phyloP scores from a whole-genome alignment of 1,140 invertebrate species.

The Nixonia krombeini region DNA sequence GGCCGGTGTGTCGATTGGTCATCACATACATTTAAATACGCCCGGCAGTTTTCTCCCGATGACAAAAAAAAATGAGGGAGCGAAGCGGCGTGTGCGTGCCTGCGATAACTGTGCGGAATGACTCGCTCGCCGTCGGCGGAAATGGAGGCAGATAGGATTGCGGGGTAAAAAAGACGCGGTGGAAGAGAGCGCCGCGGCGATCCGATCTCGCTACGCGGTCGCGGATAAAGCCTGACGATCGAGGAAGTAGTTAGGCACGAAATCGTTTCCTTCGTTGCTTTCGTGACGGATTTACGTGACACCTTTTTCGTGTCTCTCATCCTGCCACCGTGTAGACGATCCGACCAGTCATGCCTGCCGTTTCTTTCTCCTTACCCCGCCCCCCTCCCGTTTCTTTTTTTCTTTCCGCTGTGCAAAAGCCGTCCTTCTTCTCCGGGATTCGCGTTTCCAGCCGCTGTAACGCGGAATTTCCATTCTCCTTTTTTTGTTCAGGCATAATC shows the following conservation, averaged over 20 bases:
- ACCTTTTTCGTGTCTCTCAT: constrained; percentile 38
- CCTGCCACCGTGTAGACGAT: not conserved
- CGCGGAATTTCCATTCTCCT: no score
- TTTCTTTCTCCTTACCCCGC: no score
- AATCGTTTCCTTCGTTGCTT: constrained; percentile 26
- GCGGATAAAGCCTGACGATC: constrained; percentile 10
- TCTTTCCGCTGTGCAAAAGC: no score
- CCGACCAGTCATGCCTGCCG: no score
- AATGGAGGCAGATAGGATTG: constrained; percentile 12
- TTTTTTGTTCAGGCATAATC: no score
- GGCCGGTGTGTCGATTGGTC: not conserved
- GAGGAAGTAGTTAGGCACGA: constrained; percentile 28
- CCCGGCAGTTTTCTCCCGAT: no score
- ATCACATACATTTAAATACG: constrained; percentile 10
- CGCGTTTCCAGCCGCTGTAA: no score
- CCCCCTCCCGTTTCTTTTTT: not conserved
- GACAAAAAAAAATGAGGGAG: no score
- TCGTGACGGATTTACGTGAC: constrained; percentile 43
- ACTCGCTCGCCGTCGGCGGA: constrained; percentile 21
- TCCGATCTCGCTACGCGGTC: no score
- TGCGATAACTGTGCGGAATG: constrained; percentile 16
- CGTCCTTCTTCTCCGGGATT: no score
- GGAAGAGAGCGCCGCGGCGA: no score
- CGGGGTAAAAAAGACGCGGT: not conserved
- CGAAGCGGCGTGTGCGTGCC: constrained; percentile 12